Evolutionary conservation across 2,797 vertebrate species (phyloP), one percentile per base, ranked within the genome.

Genomic region (Amblyopsis hoosieri): DNA sequence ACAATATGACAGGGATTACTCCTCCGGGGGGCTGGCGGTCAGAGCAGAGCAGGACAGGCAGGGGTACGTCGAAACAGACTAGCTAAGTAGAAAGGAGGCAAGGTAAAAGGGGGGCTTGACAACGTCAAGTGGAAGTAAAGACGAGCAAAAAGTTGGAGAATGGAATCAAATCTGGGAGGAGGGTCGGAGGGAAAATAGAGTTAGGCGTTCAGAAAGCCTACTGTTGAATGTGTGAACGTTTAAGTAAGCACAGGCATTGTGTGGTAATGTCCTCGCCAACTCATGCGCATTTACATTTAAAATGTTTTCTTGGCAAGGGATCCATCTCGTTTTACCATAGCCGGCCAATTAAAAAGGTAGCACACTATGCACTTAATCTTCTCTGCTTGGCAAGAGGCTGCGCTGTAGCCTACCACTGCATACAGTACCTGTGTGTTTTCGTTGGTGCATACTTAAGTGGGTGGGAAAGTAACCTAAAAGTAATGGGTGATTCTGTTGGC

Each of bases 1-100:
- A 90, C 89, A 91, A 86, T 91, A 89, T 90, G 89, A 89, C 81
- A 89, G 69, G 80, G 87, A 90, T 88, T 89, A 89, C 78, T 77
- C 77, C 79, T 81, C 78, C 79, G 76, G 75, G 75, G 81, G 83
- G 62, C 63, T 59, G 76, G 69, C 64, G 79, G 76, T 72, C 72
- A 62, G 72, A 64, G 63, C 67, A 53, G 76, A 73, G 56, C 62
- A 47, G 51, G 57, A 67, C 19, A 0, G n/a, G 12, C 12, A 10
- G 31, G 3, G 3, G 45, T 15, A 33, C n/a, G 29, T 8, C 19
- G 12, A 12, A 37, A 46, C 29, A 12, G 45, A 12, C 47, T 48
- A n/a, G n/a, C 66, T 57, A 51, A 57, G 42, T 54, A 62, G 62
- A 9, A 54, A 54, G 33, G 54, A 49, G 57, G 56, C 50, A 45